Evolutionary conservation across 2,888 invertebrate genomes (phyloP), one percentile per base, ranked within the genome.

Genomic region (Meiosimyza decipiens): DNA sequence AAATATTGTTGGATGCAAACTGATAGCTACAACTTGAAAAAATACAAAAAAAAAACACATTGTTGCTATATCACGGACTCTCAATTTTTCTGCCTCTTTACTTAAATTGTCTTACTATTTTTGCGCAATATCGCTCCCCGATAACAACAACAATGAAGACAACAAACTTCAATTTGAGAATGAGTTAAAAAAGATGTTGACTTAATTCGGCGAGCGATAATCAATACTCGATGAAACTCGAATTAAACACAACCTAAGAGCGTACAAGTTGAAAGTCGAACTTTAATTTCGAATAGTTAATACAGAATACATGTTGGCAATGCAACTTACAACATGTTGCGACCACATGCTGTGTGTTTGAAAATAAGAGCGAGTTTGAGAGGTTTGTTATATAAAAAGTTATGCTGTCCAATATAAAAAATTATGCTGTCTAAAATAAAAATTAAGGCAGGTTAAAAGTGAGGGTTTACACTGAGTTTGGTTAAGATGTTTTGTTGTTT

Each of bases 241-340:
- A 3, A 22, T 22, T 22, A 40, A 40, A 9, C 15, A 13, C n/a
- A 22, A n/a, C 13, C 54, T 40, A 40, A 40, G 40, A 40, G 40
- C 40, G 40, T 6, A 55, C 18, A 12, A 18, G 11, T 11, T n/a
- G 18, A 12, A 54, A 54, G 12, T 22, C 4, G 55, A 55, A 55
- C 3, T 28, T 6, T n/a, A 33, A 60, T 1, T 60, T 60, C 60
- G 60, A 60, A 60, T 33, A 33, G 1, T 12, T 33, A 60, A 60
- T 3, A n/a, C 11, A 33, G 28, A 47, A 11, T 2, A 47, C 60
- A 62, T 62, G 60, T 62, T n/a, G 15, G 60, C 11, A 18, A n/a
- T n/a, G n/a, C n/a, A 47, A 62, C 66, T 67, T 67, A 18, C 66
- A 67, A 67, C 55, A 67, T 67, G 59, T 59, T 57, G 68, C 50